phyloP scores from a whole-genome alignment of 2,888 invertebrate species.

The Poecilobothrus nobilitatus region DNA sequence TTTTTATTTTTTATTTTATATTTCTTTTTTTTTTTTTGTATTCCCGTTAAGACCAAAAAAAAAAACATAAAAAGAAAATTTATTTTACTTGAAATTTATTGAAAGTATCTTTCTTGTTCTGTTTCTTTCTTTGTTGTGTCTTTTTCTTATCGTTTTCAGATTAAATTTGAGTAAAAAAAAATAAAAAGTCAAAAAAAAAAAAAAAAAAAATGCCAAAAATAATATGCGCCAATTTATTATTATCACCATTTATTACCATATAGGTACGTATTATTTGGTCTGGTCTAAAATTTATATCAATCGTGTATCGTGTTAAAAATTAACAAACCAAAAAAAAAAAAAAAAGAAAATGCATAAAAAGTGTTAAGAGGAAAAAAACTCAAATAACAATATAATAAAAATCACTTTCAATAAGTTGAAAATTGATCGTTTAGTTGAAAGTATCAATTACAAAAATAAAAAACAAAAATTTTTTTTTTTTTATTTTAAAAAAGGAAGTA shows the following conservation, averaged over 20 bases:
- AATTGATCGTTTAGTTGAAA: constrained; percentile 6
- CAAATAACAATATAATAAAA: neutral
- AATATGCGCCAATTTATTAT: neutral
- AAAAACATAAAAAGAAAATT: neutral
- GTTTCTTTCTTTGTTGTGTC: too few species aligned
- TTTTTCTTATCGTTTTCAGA: too few species aligned
- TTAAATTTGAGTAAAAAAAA: neutral
- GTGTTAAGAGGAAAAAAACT: too few species aligned
- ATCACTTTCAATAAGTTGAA: constrained; percentile 6
- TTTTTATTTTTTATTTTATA: too few species aligned
- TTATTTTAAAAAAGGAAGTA: neutral
- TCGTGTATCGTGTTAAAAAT: neutral
- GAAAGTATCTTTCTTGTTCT: neutral
- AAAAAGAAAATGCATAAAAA: neutral
- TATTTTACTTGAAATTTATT: neutral
- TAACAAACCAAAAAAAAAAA: neutral
- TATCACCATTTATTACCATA: neutral
- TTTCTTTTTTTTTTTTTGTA: neutral
- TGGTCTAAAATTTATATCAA: constrained; percentile 4
- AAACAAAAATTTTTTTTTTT: too few species aligned
- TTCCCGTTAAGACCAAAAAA: neutral
- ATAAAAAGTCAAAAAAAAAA: neutral
- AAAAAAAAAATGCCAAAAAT: neutral
- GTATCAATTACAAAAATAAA: constrained; percentile 4
- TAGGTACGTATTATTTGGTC: neutral